Evolutionary conservation across 2,888 invertebrate genomes (phyloP).

Genomic region (Leuctra nigra): DNA sequence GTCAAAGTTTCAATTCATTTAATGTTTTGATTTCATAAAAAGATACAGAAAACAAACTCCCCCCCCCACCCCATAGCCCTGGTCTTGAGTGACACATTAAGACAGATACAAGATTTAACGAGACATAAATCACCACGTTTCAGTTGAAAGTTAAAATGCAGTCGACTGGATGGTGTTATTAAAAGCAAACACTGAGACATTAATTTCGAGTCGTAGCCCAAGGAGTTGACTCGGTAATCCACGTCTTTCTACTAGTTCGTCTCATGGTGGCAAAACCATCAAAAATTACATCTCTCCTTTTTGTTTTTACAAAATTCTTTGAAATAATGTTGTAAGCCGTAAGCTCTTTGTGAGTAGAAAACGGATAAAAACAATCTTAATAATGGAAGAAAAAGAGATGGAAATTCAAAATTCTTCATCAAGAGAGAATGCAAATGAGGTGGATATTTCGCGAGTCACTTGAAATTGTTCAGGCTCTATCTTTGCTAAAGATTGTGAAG

Average conservation of each 20-base stretch:
- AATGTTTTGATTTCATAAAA: too few relatives aligned
- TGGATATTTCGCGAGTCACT: too few relatives aligned
- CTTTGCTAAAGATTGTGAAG: too few relatives aligned
- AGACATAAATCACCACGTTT: background rate
- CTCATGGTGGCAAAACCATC: background rate
- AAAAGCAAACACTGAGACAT: too few relatives aligned
- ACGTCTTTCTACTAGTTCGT: background rate
- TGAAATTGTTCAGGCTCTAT: too few relatives aligned
- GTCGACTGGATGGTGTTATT: too few relatives aligned
- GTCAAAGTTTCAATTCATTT: too few relatives aligned
- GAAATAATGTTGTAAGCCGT: background rate
- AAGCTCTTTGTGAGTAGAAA: slow-evolving; percentile 1
- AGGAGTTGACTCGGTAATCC: background rate
- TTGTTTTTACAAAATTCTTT: background rate
- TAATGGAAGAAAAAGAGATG: background rate
- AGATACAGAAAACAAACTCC: too few relatives aligned
- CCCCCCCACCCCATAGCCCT: too few relatives aligned
- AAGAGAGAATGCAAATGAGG: background rate
- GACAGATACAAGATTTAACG: background rate
- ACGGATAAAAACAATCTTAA: slow-evolving; percentile 1
- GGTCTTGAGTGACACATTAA: too few relatives aligned
- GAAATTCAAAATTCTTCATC: background rate
- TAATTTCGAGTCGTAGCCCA: background rate
- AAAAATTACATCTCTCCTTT: background rate
- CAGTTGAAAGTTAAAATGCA: too few relatives aligned